Evolutionary conservation across 1,140 invertebrate species (phyloP).

Genomic region (Pachyrhynchus sulphureomaculatus): DNA sequence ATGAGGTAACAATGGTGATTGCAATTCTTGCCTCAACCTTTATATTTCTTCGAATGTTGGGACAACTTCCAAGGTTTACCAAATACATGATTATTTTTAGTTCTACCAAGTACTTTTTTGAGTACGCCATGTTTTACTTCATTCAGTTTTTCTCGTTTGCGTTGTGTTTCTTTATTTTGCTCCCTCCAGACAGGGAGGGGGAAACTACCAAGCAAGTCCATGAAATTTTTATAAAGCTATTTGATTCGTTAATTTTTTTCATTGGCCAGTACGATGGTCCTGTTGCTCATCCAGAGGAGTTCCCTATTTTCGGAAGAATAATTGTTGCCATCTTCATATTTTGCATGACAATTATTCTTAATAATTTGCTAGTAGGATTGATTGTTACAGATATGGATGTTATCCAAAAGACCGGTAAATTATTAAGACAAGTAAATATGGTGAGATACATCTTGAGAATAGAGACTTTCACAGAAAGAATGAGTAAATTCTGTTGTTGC

Average conservation of each 20-base stretch:
- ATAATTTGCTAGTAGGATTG: conserved; percentile 35
- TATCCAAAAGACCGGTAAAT: conserved; percentile 31
- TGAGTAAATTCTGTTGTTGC: neutral
- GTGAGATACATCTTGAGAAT: conserved; percentile 28
- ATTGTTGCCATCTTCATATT: conserved; percentile 35
- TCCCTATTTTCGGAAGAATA: conserved; percentile 32
- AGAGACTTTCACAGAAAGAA: conserved; percentile 18
- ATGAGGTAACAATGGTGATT: conserved; percentile 17
- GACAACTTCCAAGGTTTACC: conserved; percentile 31
- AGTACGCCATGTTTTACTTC: conserved; percentile 36
- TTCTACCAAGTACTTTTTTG: conserved; percentile 34
- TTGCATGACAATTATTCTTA: conserved; percentile 38
- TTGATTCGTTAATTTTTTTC: conserved; percentile 33
- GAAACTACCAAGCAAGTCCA: neutral
- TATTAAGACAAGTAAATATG: conserved; percentile 33
- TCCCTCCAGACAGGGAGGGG: conserved; percentile 15
- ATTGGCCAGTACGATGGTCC: conserved; percentile 34
- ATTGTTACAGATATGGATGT: conserved; percentile 38
- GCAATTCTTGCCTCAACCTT: conserved; percentile 27
- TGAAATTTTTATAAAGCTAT: conserved; percentile 27
- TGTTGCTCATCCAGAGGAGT: conserved; percentile 10
- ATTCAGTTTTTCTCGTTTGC: conserved; percentile 37
- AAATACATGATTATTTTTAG: conserved; percentile 39
- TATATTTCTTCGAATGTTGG: conserved; percentile 30
- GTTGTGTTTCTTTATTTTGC: conserved; percentile 37